Percentiles rank a stretch among this genome's conserved stretches.
phyloP scores from a whole-genome alignment of 2,113 vertebrate genomes.

The Tiliqua scincoides region DNA sequence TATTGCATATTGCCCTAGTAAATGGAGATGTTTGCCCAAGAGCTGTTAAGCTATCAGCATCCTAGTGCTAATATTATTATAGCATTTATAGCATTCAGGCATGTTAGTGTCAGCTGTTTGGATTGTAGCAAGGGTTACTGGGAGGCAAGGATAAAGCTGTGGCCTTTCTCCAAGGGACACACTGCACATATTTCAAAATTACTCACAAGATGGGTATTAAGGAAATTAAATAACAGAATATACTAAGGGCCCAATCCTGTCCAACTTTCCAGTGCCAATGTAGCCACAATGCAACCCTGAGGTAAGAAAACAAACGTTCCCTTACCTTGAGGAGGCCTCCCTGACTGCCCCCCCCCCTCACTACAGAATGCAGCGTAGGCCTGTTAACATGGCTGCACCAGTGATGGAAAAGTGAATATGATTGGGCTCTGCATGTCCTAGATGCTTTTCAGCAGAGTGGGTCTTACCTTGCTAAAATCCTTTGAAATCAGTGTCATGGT shows the following conservation, averaged over 20 bases:
- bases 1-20: conserved; percentile 64
- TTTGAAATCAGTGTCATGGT: conserved; percentile 8
- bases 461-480: neutral
- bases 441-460: conserved; percentile 1
- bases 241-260: too few relatives aligned
- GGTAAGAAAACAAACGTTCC: too few relatives aligned
- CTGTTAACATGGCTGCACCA: too few relatives aligned
- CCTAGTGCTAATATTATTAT: conserved; percentile 62
- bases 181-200: conserved; percentile 34
- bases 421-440: too few relatives aligned
- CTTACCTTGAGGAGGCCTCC: too few relatives aligned
- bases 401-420: too few relatives aligned
- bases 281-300: too few relatives aligned
- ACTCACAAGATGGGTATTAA: conserved; percentile 36
- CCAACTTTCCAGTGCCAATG: too few relatives aligned
- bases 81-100: conserved; percentile 62
- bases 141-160: conserved; percentile 23
- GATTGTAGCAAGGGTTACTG: conserved; percentile 44
- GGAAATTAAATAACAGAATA: neutral
- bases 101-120: conserved; percentile 6
- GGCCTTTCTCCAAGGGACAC: conserved; percentile 32
- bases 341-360: too few relatives aligned
- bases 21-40: conserved; percentile 59
- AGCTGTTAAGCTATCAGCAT: conserved; percentile 54
- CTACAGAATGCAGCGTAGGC: too few relatives aligned